phyloP scores from a whole-genome alignment of 2,888 invertebrate genomes.

The Deladenus siricidicola region DNA sequence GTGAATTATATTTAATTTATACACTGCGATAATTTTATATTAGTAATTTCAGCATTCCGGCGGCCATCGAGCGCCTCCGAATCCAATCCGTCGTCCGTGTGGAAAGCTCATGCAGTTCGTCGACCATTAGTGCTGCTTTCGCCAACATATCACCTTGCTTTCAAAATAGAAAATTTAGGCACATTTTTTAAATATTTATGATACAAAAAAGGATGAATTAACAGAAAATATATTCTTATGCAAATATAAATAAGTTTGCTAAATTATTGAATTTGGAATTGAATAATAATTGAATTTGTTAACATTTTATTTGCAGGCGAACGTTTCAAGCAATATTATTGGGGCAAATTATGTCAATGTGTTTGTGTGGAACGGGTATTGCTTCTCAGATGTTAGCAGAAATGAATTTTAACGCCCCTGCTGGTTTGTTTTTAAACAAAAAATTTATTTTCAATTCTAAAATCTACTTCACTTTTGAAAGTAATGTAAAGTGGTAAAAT shows the following conservation, averaged over 20 bases:
- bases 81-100: neutral
- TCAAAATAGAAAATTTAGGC: neutral
- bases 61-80: neutral
- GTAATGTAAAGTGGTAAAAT: no score
- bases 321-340: constrained; percentile 44
- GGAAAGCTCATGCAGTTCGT: neutral
- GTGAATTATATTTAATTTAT: no score
- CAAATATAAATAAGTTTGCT: neutral
- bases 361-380: constrained; percentile 71
- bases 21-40: neutral
- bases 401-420: constrained; percentile 67
- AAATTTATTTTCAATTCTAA: no score
- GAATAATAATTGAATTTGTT: no score
- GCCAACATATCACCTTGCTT: neutral
- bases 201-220: neutral
- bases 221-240: neutral
- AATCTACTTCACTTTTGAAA: no score
- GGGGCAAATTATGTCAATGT: constrained; percentile 67
- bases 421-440: constrained; percentile 60
- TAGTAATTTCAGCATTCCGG: neutral
- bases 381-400: constrained; percentile 65
- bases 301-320: neutral
- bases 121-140: neutral
- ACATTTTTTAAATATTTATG: neutral
- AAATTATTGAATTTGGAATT: neutral